A percentile compares a stretch with the other conserved stretches of the same genome.
These are phyloP conservation scores for Sporophila hypoxantha DNA, from an alignment of 2,113 vertebrate genomes.

Conservation along the genomic window DNA sequence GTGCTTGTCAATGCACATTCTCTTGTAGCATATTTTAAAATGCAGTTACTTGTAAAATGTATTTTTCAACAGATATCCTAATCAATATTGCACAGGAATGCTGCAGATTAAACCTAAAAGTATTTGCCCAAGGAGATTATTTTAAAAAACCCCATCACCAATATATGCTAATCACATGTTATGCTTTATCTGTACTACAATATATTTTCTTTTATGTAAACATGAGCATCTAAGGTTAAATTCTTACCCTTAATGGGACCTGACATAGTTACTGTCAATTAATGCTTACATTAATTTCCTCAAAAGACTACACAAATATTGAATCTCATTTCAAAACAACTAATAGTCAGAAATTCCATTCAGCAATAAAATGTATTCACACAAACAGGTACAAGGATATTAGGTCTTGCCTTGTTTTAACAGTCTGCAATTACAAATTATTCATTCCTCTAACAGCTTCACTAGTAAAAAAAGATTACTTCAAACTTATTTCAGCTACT, in stretches of 20 bases:
- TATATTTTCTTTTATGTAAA: not conserved
- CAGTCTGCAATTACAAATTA: not conserved
- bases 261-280: not conserved
- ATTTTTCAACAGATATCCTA: not conserved
- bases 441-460: not conserved
- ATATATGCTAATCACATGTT: not conserved
- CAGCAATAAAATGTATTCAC: not conserved
- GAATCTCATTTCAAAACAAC: not conserved
- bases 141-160: rapidly evolving
- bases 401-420: not conserved
- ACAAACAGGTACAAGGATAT: not conserved
- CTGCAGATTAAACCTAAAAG: not conserved
- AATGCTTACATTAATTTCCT: not conserved
- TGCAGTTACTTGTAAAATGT: not conserved
- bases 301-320: not conserved
- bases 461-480: not conserved
- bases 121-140: not conserved
- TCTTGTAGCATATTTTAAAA: not conserved
- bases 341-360: not conserved
- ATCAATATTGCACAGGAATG: not conserved
- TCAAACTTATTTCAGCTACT: not conserved
- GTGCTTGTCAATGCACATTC: not conserved
- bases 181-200: not conserved
- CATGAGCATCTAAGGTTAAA: not conserved
- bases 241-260: not conserved